phyloP scores from a whole-genome alignment of 1,140 invertebrate species.

The Maniola jurtina region DNA sequence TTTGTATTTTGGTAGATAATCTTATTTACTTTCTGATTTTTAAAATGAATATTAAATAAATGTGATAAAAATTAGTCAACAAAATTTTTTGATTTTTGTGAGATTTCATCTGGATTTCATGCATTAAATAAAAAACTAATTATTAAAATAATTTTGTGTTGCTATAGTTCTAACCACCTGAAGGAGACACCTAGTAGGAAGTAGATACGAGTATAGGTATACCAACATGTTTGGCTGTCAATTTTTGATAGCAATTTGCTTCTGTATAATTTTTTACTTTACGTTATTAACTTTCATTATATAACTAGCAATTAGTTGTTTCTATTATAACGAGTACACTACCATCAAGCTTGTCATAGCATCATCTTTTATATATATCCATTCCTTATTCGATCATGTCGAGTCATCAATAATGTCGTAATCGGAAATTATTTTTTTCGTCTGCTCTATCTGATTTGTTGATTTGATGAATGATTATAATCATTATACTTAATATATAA shows the following conservation, averaged over 20 bases:
- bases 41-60: conserved; percentile 7
- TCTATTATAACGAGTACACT: conserved; percentile 22
- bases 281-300: conserved; percentile 20
- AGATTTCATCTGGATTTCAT: not conserved
- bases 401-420: conserved; percentile 32
- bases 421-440: conserved; percentile 23
- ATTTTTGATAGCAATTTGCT: conserved; percentile 14
- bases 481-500: not conserved
- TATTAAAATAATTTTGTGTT: too few relatives aligned
- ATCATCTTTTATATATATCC: conserved; percentile 1
- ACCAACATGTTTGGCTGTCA: too few relatives aligned
- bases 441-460: conserved; percentile 13
- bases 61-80: not conserved
- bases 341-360: conserved; percentile 24
- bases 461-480: conserved; percentile 15
- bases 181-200: too few relatives aligned
- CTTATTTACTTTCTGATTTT: conserved; percentile 1
- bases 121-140: too few relatives aligned
- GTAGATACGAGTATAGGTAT: too few relatives aligned
- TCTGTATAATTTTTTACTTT: conserved; percentile 30
- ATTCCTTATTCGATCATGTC: conserved; percentile 29
- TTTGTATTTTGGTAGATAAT: conserved; percentile 13
- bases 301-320: conserved; percentile 34
- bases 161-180: not conserved
- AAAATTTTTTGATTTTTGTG: not conserved